These are phyloP conservation scores for Yponomeuta plumbellus DNA, from an alignment of 2,888 invertebrate genomes.

Conservation along the genomic window DNA sequence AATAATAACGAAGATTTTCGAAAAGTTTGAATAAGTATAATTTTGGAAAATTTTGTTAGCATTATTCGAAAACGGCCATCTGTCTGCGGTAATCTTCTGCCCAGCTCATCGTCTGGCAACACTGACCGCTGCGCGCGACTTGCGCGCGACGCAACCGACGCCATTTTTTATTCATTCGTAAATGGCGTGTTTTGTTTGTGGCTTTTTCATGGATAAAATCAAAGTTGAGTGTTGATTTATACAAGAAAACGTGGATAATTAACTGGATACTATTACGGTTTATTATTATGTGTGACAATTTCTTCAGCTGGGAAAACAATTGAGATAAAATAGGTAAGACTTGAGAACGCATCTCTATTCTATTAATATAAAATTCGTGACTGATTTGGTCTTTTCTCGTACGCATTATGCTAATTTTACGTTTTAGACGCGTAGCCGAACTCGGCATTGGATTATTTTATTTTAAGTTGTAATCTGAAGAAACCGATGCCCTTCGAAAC, in stretches of 20 bases:
- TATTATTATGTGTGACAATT: constrained; percentile 7
- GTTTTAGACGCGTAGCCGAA: too few species aligned
- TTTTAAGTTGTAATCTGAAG: too few species aligned
- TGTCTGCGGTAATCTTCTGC: too few species aligned
- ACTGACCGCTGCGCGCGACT: too few species aligned
- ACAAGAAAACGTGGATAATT: not conserved
- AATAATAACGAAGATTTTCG: too few species aligned
- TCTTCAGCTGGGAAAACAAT: not conserved
- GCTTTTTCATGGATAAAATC: not conserved
- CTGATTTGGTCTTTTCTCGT: not conserved
- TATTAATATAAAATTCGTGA: not conserved
- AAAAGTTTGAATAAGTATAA: too few species aligned
- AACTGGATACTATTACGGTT: not conserved
- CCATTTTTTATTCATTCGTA: constrained; percentile 20
- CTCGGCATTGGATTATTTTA: too few species aligned
- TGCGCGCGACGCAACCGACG: constrained; percentile 9
- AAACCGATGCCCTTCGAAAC: too few species aligned
- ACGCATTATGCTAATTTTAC: too few species aligned
- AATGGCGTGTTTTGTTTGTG: constrained; percentile 6
- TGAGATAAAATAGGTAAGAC: not conserved
- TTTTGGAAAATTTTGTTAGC: too few species aligned
- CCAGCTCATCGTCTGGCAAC: too few species aligned
- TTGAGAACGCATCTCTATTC: not conserved
- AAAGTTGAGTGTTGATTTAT: not conserved
- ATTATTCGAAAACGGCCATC: too few species aligned